A percentile compares a stretch with the other conserved stretches of the same genome.
phyloP scores from a whole-genome alignment of 2,797 vertebrate genomes.

The Silurus lanzhouensis region DNA sequence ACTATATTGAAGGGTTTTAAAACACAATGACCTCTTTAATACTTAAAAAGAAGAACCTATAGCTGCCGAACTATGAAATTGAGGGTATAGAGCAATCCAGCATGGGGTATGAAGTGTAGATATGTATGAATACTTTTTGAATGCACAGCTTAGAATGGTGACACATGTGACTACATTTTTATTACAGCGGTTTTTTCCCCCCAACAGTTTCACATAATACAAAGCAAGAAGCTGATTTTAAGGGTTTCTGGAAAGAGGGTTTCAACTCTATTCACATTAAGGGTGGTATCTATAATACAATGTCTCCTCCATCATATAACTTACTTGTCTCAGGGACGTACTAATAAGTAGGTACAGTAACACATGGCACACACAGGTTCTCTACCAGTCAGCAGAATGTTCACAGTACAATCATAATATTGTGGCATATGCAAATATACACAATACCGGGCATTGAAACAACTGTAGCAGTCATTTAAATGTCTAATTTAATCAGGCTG shows the following conservation, averaged over 20 bases:
- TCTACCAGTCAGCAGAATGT: background rate
- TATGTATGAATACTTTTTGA: no score
- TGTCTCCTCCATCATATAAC: background rate
- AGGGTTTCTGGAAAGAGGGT: background rate
- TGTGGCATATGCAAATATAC: conserved; percentile 16
- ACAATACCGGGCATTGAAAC: background rate
- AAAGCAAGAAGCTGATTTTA: background rate
- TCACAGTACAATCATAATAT: conserved; percentile 14
- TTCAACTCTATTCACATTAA: background rate
- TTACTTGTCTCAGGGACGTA: background rate
- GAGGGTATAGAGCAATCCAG: no score
- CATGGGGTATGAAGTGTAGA: no score
- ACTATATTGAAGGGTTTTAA: no score
- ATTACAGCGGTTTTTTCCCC: background rate
- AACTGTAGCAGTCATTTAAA: background rate
- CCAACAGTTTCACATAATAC: background rate
- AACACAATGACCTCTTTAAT: no score
- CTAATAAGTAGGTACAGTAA: conserved; percentile 1
- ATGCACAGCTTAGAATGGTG: no score
- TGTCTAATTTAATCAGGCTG: background rate
- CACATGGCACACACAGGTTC: background rate
- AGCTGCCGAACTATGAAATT: no score
- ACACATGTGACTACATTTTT: background rate
- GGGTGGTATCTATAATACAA: background rate
- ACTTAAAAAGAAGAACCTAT: no score